These are phyloP conservation scores for Cheilosia variabilis DNA, from an alignment of 2,888 invertebrate genomes.

Conservation along the genomic window DNA sequence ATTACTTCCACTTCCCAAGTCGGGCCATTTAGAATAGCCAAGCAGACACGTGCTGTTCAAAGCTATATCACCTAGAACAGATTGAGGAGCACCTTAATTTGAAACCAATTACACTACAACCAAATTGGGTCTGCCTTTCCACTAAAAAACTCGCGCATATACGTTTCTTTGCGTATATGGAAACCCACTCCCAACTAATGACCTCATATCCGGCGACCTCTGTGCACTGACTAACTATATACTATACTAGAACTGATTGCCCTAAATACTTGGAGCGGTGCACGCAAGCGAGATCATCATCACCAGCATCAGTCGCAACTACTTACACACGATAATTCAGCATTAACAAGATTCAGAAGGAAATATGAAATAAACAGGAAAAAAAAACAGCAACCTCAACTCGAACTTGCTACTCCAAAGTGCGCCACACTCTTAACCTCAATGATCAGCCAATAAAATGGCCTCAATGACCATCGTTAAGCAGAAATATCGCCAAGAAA, in stretches of 20 bases:
- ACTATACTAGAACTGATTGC: slow-evolving; percentile 26
- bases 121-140: slow-evolving; percentile 42
- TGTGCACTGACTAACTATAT: background rate
- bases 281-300: slow-evolving; percentile 29
- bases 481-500: slow-evolving; percentile 69
- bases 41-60: slow-evolving; percentile 21
- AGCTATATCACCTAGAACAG: slow-evolving; percentile 36
- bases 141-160: slow-evolving; percentile 2
- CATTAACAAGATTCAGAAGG: slow-evolving; percentile 17
- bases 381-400: slow-evolving; percentile 12
- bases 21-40: background rate
- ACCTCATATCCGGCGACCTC: slow-evolving; percentile 57
- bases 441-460: slow-evolving; percentile 67
- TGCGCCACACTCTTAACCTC: slow-evolving; percentile 67
- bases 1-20: background rate
- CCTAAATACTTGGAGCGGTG: slow-evolving; percentile 39
- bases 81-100: slow-evolving; percentile 30
- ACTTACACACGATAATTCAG: slow-evolving; percentile 41
- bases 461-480: slow-evolving; percentile 73
- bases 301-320: slow-evolving; percentile 9
- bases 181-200: slow-evolving; percentile 37
- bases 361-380: slow-evolving; percentile 7
- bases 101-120: slow-evolving; percentile 46
- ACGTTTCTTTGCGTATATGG: background rate
- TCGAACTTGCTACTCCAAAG: slow-evolving; percentile 54